Conservation (phyloP, 37 sponge, comb jelly and placozoan genomes). For the Lycopodina hypogea region DNA sequence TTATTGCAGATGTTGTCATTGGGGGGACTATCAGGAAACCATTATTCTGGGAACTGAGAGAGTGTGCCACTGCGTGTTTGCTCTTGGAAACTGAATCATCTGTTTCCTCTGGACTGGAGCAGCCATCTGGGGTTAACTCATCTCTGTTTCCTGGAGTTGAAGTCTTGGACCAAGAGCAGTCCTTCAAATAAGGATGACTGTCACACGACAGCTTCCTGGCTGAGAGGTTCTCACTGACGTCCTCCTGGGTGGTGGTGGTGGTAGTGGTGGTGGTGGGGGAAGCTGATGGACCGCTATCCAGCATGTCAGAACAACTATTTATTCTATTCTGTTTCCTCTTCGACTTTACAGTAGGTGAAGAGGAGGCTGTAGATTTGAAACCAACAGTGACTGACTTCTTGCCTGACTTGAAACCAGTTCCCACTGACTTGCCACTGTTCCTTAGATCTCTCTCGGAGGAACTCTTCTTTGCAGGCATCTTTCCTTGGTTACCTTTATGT, state of each 20-base stretch:
- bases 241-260: background rate
- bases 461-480: slow-evolving; percentile 33
- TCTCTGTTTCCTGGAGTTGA: slow-evolving; percentile 43
- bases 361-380: background rate
- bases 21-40: slow-evolving; percentile 12
- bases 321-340: slow-evolving; percentile 10
- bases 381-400: background rate
- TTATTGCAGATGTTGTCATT: background rate
- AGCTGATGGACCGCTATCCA: background rate
- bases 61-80: background rate
- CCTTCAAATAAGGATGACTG: background rate
- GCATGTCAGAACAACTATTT: slow-evolving; percentile 5
- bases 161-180: slow-evolving; percentile 15
- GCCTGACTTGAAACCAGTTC: too few species aligned
- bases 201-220: slow-evolving; percentile 1
- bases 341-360: background rate
- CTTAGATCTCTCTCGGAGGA: slow-evolving; percentile 39
- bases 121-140: slow-evolving; percentile 22
- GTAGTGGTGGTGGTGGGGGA: background rate
- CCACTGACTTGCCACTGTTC: background rate
- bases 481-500: background rate
- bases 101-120: slow-evolving; percentile 34
- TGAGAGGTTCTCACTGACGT: background rate
- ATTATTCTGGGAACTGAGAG: background rate
- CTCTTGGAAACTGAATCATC: background rate